Percentiles rank a stretch among this genome's conserved stretches.
Evolutionary conservation across 2,888 invertebrate genomes (phyloP).

Genomic region (Stenurella melanura): DNA sequence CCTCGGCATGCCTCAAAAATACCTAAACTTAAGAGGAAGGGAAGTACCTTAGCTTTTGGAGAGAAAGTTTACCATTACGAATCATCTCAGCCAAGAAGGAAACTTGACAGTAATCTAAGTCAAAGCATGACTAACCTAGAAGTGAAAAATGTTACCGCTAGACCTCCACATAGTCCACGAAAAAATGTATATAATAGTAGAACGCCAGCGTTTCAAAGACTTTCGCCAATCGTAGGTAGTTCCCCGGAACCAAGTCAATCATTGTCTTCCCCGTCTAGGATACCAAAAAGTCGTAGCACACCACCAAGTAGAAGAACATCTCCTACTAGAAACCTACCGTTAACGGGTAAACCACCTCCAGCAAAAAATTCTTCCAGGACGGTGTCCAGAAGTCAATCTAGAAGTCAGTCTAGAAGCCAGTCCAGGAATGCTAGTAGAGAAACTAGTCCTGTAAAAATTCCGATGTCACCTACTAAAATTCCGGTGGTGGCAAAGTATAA

Average conservation of each 20-base stretch:
- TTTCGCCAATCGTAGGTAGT: slow-evolving; percentile 71
- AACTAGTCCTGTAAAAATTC: slow-evolving; percentile 65
- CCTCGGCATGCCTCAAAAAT: slow-evolving; percentile 61
- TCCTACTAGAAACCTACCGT: slow-evolving; percentile 57
- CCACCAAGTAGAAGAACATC: slow-evolving; percentile 66
- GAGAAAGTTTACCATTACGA: slow-evolving; percentile 63
- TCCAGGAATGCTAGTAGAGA: slow-evolving; percentile 65
- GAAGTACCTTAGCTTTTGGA: slow-evolving; percentile 62
- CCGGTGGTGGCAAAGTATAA: slow-evolving; percentile 65
- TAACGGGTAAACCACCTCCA: slow-evolving; percentile 55
- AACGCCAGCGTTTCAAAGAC: slow-evolving; percentile 65
- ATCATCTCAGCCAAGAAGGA: slow-evolving; percentile 56
- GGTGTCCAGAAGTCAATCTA: slow-evolving; percentile 56
- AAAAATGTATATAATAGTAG: slow-evolving; percentile 55
- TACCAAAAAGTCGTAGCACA: slow-evolving; percentile 66
- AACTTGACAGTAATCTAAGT: slow-evolving; percentile 65
- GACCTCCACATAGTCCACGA: slow-evolving; percentile 64
- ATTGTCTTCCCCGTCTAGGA: slow-evolving; percentile 70
- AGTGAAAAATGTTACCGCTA: slow-evolving; percentile 52
- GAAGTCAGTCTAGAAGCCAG: slow-evolving; percentile 49
- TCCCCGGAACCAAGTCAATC: slow-evolving; percentile 71
- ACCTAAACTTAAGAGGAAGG: slow-evolving; percentile 62
- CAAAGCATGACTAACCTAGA: slow-evolving; percentile 68
- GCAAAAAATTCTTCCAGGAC: slow-evolving; percentile 50
- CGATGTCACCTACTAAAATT: slow-evolving; percentile 65